These are phyloP conservation scores for Proales similis DNA, from an alignment of 1,140 invertebrate genomes.

Conservation along the genomic window DNA sequence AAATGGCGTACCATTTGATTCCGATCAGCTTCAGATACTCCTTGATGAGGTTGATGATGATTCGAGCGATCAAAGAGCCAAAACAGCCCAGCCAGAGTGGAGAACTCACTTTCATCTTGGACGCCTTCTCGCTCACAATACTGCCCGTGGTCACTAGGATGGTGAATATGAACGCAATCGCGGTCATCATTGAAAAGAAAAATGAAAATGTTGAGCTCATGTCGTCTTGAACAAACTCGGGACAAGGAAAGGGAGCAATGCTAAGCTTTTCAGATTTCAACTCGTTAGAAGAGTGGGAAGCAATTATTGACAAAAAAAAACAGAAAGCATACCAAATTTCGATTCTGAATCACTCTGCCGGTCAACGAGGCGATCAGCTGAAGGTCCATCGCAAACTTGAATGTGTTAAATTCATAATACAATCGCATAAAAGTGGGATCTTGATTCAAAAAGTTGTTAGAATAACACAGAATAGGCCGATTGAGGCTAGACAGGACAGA, in stretches of 20 bases:
- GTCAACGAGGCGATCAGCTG: conserved; percentile 15
- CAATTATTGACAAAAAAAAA: neutral
- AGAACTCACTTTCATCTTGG: conserved; percentile 25
- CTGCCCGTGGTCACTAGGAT: conserved; percentile 16
- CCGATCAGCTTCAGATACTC: conserved; percentile 37
- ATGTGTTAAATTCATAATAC: conserved; percentile 30
- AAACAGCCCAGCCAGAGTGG: no score
- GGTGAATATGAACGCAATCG: conserved; percentile 17
- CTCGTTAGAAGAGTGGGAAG: neutral
- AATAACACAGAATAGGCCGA: conserved; percentile 9
- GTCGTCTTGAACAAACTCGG: conserved; percentile 29
- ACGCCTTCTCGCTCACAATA: conserved; percentile 24
- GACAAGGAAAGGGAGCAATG: conserved; percentile 16
- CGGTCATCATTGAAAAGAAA: conserved; percentile 12
- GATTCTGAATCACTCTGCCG: conserved; percentile 9
- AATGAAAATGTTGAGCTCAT: conserved; percentile 23
- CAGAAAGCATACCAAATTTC: conserved; percentile 15
- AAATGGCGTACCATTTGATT: conserved; percentile 34
- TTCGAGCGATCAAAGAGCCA: neutral
- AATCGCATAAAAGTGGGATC: conserved; percentile 12
- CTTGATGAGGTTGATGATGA: neutral
- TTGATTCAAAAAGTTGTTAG: conserved; percentile 4
- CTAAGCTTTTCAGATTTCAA: conserved; percentile 5
- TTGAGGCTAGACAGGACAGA: neutral
- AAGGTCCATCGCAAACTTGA: conserved; percentile 28